phyloP scores from a whole-genome alignment of 2,888 invertebrate genomes.

The Rhamnusium bicolor region DNA sequence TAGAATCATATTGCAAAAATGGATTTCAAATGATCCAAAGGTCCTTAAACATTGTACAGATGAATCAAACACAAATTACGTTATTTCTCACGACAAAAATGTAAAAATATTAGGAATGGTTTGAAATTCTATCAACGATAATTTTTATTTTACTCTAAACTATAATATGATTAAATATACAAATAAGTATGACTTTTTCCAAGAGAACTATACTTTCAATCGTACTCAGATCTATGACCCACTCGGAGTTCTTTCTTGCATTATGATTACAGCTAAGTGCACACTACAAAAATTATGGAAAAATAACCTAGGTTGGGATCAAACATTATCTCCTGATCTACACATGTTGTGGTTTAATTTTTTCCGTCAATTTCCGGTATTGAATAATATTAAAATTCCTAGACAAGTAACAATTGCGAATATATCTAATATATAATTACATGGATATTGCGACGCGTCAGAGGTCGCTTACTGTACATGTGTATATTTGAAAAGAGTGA shows the following conservation, averaged over 20 bases:
- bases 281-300: conserved; percentile 56
- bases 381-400: conserved; percentile 42
- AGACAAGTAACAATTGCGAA: conserved; percentile 28
- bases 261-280: conserved; percentile 51
- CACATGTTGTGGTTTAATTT: conserved; percentile 20
- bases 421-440: conserved; percentile 35
- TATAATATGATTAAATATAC: background rate
- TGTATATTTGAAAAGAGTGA: conserved; percentile 35
- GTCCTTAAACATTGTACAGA: background rate
- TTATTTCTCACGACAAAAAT: background rate
- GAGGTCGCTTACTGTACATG: conserved; percentile 42
- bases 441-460: conserved; percentile 50
- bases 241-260: background rate
- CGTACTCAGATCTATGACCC: conserved; percentile 28
- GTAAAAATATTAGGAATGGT: conserved; percentile 37
- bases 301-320: conserved; percentile 56
- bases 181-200: background rate
- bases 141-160: conserved; percentile 24
- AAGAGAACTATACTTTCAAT: conserved; percentile 26
- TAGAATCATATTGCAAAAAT: background rate
- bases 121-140: conserved; percentile 34
- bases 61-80: background rate
- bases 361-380: conserved; percentile 23
- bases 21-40: background rate
- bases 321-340: conserved; percentile 46